A percentile compares a stretch with the other conserved stretches of the same genome.
Conservation (phyloP, 2,888 invertebrate genomes). For the Agonum fuliginosum region DNA sequence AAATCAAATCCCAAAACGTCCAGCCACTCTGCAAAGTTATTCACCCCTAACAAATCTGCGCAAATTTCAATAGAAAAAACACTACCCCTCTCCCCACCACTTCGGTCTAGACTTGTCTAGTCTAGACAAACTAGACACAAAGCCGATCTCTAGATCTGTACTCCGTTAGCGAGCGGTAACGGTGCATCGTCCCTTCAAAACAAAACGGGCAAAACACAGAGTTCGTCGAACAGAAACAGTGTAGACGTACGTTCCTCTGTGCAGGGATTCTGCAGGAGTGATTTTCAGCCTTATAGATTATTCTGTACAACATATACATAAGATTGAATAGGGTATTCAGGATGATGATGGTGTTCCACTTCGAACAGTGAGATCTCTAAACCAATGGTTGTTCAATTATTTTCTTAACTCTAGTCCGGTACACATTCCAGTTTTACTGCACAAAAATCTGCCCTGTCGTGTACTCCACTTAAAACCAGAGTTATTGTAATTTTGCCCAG, state of each 20-base stretch:
- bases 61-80: constrained; percentile 24
- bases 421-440: no score
- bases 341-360: no score
- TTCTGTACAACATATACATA: no score
- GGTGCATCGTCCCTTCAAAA: constrained; percentile 47
- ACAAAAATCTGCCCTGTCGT: no score
- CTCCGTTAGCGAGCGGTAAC: constrained; percentile 53
- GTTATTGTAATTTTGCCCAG: no score
- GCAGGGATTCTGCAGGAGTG: background rate
- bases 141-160: constrained; percentile 47
- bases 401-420: no score
- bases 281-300: background rate
- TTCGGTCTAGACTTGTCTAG: constrained; percentile 37
- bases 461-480: no score
- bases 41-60: background rate
- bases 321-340: no score
- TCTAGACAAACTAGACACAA: constrained; percentile 21
- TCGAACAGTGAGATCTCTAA: no score
- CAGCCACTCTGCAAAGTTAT: constrained; percentile 6
- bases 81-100: no score
- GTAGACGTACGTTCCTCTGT: constrained; percentile 31
- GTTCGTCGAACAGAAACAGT: constrained; percentile 34
- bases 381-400: no score
- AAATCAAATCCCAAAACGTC: background rate
- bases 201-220: constrained; percentile 27